These are phyloP conservation scores for Gisinianus flammeolus DNA, from an alignment of 2,888 invertebrate species.

Conservation along the genomic window DNA sequence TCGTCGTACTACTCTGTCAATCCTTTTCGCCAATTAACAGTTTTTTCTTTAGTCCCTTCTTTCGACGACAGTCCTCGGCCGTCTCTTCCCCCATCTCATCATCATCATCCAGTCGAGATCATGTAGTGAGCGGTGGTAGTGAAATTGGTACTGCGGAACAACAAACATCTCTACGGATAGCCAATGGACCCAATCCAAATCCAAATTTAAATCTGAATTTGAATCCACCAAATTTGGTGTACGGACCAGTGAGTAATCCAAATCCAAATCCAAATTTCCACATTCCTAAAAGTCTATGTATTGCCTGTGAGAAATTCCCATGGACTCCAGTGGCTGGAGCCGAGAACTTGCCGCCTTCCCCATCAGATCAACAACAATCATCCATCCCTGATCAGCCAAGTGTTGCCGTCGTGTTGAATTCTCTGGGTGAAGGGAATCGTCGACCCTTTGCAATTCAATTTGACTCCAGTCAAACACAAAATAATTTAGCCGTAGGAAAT, in stretches of 20 bases:
- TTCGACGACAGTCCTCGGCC: slow-evolving; percentile 22
- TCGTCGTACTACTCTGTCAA: slow-evolving; percentile 19
- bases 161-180: slow-evolving; percentile 5
- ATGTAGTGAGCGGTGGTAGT: slow-evolving; percentile 13
- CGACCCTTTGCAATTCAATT: slow-evolving; percentile 55
- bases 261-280: slow-evolving; percentile 48
- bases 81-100: not conserved
- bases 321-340: slow-evolving; percentile 58
- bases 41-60: slow-evolving; percentile 35
- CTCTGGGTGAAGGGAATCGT: slow-evolving; percentile 48
- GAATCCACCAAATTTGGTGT: slow-evolving; percentile 6
- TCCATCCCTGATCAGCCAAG: slow-evolving; percentile 34
- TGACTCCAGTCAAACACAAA: slow-evolving; percentile 47
- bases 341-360: slow-evolving; percentile 33
- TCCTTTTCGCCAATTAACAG: slow-evolving; percentile 18
- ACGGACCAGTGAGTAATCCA: slow-evolving; percentile 3
- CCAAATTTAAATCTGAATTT: slow-evolving; percentile 29
- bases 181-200: not conserved
- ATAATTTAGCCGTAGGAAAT: slow-evolving; percentile 38
- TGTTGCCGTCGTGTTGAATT: slow-evolving; percentile 51
- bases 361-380: slow-evolving; percentile 17
- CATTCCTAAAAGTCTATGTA: slow-evolving; percentile 56
- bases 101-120: slow-evolving; percentile 17
- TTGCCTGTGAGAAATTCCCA: slow-evolving; percentile 58
- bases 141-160: slow-evolving; percentile 2